Conservation (phyloP, 1,140 invertebrate genomes). For the Cheumatopsyche charites region DNA sequence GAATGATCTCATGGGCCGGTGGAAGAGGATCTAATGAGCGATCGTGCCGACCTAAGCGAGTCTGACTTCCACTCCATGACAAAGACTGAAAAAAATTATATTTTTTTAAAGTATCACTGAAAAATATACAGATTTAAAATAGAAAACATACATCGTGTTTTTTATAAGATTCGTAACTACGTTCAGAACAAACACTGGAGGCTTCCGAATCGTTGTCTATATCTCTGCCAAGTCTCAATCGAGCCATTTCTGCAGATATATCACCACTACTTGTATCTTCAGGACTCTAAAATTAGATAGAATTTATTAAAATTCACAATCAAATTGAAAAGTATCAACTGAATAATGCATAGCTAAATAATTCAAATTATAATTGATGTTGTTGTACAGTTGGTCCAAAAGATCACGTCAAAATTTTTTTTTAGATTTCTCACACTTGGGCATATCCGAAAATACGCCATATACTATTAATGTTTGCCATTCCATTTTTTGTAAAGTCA, state of each 20-base stretch:
- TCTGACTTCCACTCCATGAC: constrained; percentile 82
- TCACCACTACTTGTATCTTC: constrained; percentile 51
- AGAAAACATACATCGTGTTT: constrained; percentile 77
- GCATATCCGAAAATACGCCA: too few relatives aligned
- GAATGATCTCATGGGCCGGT: constrained; percentile 76
- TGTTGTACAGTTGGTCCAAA: too few relatives aligned
- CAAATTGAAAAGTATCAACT: background rate
- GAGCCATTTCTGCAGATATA: constrained; percentile 45
- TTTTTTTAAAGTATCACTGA: constrained; percentile 42
- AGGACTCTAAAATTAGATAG: constrained; percentile 52
- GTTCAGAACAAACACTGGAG: constrained; percentile 92
- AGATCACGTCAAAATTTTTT: too few relatives aligned
- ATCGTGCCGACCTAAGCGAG: constrained; percentile 65
- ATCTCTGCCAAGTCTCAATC: constrained; percentile 62
- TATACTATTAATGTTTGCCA: too few relatives aligned
- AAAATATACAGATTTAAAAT: constrained; percentile 40
- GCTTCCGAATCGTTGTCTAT: constrained; percentile 93
- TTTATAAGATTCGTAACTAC: constrained; percentile 84
- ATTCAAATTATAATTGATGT: too few relatives aligned
- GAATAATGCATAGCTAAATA: too few relatives aligned
- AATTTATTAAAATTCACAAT: background rate
- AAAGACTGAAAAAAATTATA: constrained; percentile 64
- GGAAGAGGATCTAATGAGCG: constrained; percentile 73
- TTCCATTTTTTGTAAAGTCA: too few relatives aligned
- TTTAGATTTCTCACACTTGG: too few relatives aligned